phyloP scores from a whole-genome alignment of 2,113 vertebrate genomes.

The Indicator indicator region DNA sequence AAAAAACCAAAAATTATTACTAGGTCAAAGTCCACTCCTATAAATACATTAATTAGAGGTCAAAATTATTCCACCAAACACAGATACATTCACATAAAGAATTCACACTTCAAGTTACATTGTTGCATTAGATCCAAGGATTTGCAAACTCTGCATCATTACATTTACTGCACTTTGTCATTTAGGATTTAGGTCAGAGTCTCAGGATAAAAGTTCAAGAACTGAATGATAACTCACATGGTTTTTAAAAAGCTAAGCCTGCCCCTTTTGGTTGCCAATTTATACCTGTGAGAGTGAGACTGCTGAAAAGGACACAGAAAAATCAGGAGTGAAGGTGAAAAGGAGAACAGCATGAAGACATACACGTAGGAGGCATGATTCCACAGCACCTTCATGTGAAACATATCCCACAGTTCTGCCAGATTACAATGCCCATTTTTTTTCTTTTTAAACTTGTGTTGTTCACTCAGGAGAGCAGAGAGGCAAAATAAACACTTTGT shows the following conservation, averaged over 20 bases:
- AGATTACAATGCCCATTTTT: neutral
- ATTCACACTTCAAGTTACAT: neutral
- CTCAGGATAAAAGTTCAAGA: neutral
- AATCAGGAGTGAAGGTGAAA: neutral
- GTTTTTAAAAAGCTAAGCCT: neutral
- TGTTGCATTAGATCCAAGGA: neutral
- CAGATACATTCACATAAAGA: neutral
- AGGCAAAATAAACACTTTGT: neutral
- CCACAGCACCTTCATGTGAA: neutral
- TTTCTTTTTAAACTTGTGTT: neutral
- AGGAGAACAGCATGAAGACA: neutral
- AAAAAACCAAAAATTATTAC: neutral
- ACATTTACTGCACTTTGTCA: neutral
- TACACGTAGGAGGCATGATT: rapidly evolving
- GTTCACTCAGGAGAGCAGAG: neutral
- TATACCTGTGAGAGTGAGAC: neutral
- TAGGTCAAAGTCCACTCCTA: neutral
- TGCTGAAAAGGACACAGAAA: neutral
- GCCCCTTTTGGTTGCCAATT: neutral
- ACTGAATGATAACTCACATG: neutral
- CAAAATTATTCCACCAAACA: neutral
- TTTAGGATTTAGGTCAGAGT: neutral
- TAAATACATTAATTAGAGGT: neutral
- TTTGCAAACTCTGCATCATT: neutral
- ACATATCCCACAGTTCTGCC: neutral